Percentiles rank a stretch among this genome's conserved stretches.
phyloP scores from a whole-genome alignment of 2,888 invertebrate genomes.

The Drosophila buzzatii region DNA sequence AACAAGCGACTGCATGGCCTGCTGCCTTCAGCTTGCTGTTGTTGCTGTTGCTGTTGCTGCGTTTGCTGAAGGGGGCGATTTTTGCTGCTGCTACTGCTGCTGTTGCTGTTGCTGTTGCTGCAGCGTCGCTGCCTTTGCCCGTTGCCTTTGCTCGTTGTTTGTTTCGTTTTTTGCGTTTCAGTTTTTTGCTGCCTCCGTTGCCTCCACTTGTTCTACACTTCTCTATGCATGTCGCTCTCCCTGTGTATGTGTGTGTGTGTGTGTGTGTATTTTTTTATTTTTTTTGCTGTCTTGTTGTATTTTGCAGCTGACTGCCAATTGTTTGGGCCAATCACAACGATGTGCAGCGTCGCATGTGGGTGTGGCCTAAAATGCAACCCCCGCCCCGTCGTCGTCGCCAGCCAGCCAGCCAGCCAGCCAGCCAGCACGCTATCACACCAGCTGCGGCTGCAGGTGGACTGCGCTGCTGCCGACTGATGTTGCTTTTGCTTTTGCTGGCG shows the following conservation, averaged over 20 bases:
- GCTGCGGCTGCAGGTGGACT: constrained; percentile 73
- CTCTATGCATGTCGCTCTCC: constrained; percentile 44
- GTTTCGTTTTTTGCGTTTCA: constrained; percentile 69
- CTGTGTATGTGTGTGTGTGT: constrained; percentile 29
- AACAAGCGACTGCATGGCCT: constrained; percentile 54
- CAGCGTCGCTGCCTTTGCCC: constrained; percentile 30
- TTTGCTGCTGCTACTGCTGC: constrained; percentile 62
- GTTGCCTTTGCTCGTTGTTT: constrained; percentile 41
- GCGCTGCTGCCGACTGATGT: constrained; percentile 48
- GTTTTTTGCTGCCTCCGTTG: constrained; percentile 53
- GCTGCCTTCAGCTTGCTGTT: constrained; percentile 6
- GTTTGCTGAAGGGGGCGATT: constrained; percentile 74
- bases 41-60: constrained; percentile 52
- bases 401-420: constrained; percentile 24
- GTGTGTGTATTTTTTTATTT: not conserved
- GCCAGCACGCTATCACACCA: constrained; percentile 18
- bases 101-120: constrained; percentile 41
- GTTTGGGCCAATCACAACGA: constrained; percentile 83
- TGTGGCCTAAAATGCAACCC: constrained; percentile 84
- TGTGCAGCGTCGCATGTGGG: constrained; percentile 83
- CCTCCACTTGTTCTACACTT: constrained; percentile 51
- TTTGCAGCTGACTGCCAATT: constrained; percentile 80
- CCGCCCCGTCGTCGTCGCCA: constrained; percentile 58
- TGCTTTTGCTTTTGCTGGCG: not conserved
- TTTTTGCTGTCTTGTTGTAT: constrained; percentile 64